These are phyloP conservation scores for Coluber constrictor DNA, from an alignment of 2,797 vertebrate species.

Conservation along the genomic window DNA sequence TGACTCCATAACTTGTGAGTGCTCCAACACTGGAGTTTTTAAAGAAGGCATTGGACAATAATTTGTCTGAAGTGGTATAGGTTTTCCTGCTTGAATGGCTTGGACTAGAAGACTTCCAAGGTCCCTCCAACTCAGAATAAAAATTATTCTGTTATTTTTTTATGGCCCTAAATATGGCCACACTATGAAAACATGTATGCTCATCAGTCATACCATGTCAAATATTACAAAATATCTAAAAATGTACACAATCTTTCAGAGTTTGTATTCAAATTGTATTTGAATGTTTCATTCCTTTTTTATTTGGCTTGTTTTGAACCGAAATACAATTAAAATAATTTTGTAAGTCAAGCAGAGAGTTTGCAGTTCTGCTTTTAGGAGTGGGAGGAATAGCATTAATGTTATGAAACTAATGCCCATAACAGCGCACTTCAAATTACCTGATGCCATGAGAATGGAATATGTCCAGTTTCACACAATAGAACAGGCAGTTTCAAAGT, in stretches of 20 bases:
- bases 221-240: background rate
- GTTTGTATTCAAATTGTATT: background rate
- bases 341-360: background rate
- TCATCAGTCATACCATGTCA: background rate
- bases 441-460: background rate
- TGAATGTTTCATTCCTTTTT: background rate
- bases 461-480: background rate
- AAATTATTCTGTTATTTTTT: background rate
- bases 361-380: background rate
- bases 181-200: background rate
- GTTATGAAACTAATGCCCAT: background rate
- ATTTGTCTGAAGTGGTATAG: no score
- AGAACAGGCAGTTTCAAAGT: background rate
- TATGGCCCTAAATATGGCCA: background rate
- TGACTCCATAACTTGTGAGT: no score
- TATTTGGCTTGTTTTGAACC: background rate
- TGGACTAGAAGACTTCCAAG: background rate
- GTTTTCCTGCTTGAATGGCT: background rate
- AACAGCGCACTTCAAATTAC: background rate
- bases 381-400: background rate
- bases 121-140: background rate
- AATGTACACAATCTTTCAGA: background rate
- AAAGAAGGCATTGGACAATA: no score
- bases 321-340: background rate
- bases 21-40: no score